Base-by-base conservation (phyloP, 1,140 invertebrate species). In the Heliconius hewitsoni region DNA sequence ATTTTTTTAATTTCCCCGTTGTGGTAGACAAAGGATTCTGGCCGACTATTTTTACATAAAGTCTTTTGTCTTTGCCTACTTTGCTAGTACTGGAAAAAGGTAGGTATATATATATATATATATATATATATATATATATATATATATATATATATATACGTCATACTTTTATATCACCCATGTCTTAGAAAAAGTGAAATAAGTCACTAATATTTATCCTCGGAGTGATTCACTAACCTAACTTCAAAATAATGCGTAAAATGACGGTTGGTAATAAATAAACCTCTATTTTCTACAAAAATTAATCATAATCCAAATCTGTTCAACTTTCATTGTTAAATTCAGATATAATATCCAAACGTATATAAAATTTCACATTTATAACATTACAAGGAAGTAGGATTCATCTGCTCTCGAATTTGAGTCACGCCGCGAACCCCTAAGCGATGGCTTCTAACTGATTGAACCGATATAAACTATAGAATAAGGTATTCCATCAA, bases 401-500 rank as follows among this genome's bases (percentile, higher is more conserved):
- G 27, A 34, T 55, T 57, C 19, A 74, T 74, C 34, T 74, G 19
- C 52, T 55, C 57, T 39, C 23, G 74, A 11, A 76, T 76, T 76
- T 66, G 37, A 76, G 55, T 76, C 74, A 60, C 55, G 74, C 11
- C 27, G 74, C 52, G 57, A 19, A 66, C n/a, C 50, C 74, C 50
- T 75, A 75, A 57, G 13, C 52, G 57, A 76, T 46, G 57, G 52
- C 74, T 66, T 66, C 74, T 37, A 27, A 39, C 52, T 42, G 74
- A 76, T 76, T 60, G 74, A 76, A 27, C 57, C 55, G 57, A 27
- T 50, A 42, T 66, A 66, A 60, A 42, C 34, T 76, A 66, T 74
- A 50, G 23, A 50, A 76, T 76, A 76, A 76, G 37, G 57, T 76
- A 76, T 76, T 76, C 55, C 23, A 76, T 60, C 73, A 30, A 52